Evolutionary conservation across 2,888 invertebrate species (phyloP), one percentile per base, ranked within the genome.

Genomic region (Thyatira batis): DNA sequence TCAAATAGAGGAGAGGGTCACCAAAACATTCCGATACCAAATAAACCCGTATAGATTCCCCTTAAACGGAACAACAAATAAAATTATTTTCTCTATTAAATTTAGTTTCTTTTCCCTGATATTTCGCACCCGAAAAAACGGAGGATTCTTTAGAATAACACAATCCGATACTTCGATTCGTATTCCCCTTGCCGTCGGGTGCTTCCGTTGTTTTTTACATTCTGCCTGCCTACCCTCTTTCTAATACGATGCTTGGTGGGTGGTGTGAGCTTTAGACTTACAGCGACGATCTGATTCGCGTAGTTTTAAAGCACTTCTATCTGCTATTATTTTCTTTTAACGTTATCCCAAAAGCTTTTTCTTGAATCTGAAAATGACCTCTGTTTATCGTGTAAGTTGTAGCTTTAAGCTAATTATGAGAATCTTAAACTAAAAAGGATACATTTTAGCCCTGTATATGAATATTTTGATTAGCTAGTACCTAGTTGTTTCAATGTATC

Each of bases 171-270:
- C 72, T 75, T 73, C 77, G 78, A 78, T 82, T 83, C 75, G 83
- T 83, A 84, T 84, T 82, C 82, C 73, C 69, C 75, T 73, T 73
- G 62, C 72, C 75, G 68, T 55, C 62, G 73, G 62, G 59, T 58
- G 68, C 62, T 76, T 78, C 80, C 78, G 75, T 67, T 80, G 71
- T 78, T 75, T 83, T 78, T 72, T 73, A 69, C 68, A 65, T 72
- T 71, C 65, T 60, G 53, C 67, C 68, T 64, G 60, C 68, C 62
- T 62, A 64, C 62, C 63, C 68, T 60, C 59, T 69, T 77, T 39
- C 58, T 69, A 69, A 69, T 71, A 67, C 67, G 65, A 58, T 52
- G 55, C 49, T 51, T 50, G 45, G 45, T 33, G n/a, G 5, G 11
- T 39, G 39, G 39, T 39, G 4, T 8, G 17, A 17, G 2, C 8